These are phyloP conservation scores for Trogon surrucura DNA, from an alignment of 2,113 vertebrate species.

Conservation along the genomic window DNA sequence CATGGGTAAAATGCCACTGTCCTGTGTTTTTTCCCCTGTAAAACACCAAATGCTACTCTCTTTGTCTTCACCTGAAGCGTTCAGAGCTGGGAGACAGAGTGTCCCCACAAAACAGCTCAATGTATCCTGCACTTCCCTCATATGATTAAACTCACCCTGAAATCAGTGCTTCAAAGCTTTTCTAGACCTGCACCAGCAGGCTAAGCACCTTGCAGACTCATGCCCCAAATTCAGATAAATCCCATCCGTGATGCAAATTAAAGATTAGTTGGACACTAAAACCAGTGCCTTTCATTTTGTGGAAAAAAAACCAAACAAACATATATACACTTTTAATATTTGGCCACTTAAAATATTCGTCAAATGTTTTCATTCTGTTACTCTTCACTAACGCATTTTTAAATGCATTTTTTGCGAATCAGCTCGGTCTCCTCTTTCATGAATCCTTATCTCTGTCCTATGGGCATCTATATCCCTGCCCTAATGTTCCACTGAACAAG, in stretches of 20 bases:
- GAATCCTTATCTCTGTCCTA: slow-evolving; percentile 48
- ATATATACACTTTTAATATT: background rate
- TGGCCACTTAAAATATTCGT: slow-evolving; percentile 34
- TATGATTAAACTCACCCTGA: background rate
- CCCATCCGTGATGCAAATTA: background rate
- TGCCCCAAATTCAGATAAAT: background rate
- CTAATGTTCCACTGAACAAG: slow-evolving; percentile 4
- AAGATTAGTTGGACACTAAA: background rate
- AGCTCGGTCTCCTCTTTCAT: slow-evolving; percentile 23
- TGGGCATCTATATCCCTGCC: slow-evolving; percentile 48
- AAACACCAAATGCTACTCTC: background rate
- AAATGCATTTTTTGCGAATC: background rate
- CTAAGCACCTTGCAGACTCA: background rate
- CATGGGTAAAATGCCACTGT: background rate
- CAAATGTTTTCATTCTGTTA: slow-evolving; percentile 28
- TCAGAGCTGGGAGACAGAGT: background rate
- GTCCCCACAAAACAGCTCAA: background rate
- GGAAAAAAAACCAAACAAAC: background rate
- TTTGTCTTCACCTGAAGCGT: background rate
- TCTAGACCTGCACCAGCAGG: background rate
- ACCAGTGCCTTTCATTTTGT: background rate
- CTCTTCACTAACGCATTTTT: slow-evolving; percentile 23
- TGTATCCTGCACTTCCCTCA: background rate
- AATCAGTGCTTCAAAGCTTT: background rate
- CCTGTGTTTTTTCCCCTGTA: background rate